Conservation (phyloP, 2,113 vertebrate species). For the Mustela lutreola region DNA sequence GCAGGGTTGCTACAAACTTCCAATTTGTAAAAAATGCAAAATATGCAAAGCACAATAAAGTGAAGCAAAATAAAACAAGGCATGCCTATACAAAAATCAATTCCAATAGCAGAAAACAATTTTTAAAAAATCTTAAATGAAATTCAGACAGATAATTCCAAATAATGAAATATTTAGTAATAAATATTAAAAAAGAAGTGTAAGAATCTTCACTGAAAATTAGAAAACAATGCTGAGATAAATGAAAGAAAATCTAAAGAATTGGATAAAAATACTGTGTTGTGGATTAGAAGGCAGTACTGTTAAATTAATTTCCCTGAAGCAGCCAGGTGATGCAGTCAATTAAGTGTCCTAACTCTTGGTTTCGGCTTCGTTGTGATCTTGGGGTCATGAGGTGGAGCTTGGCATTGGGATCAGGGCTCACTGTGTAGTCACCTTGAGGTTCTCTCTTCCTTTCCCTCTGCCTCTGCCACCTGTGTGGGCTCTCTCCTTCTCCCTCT, state of each 20-base stretch:
- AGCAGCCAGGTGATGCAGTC: too few relatives aligned
- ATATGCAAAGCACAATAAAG: not conserved
- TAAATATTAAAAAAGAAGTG: not conserved
- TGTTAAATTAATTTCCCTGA: not conserved
- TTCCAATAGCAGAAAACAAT: not conserved
- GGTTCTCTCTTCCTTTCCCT: too few relatives aligned
- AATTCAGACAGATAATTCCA: not conserved
- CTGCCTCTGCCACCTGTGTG: too few relatives aligned
- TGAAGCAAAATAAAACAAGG: not conserved
- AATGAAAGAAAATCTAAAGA: not conserved
- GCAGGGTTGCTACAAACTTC: not conserved
- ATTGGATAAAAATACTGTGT: not conserved
- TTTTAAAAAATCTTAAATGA: not conserved
- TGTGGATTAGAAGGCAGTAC: not conserved
- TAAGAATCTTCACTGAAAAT: not conserved
- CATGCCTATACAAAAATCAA: not conserved
- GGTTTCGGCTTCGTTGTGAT: too few relatives aligned
- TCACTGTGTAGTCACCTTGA: too few relatives aligned
- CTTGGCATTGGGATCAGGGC: too few relatives aligned
- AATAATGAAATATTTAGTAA: not conserved
- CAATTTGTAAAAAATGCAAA: not conserved
- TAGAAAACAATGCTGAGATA: not conserved
- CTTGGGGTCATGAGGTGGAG: too few relatives aligned
- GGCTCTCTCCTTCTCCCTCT: too few relatives aligned
- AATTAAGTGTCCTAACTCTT: too few relatives aligned